Conservation (phyloP, 2,113 vertebrate species). For the Myrmophylax atrothorax region DNA sequence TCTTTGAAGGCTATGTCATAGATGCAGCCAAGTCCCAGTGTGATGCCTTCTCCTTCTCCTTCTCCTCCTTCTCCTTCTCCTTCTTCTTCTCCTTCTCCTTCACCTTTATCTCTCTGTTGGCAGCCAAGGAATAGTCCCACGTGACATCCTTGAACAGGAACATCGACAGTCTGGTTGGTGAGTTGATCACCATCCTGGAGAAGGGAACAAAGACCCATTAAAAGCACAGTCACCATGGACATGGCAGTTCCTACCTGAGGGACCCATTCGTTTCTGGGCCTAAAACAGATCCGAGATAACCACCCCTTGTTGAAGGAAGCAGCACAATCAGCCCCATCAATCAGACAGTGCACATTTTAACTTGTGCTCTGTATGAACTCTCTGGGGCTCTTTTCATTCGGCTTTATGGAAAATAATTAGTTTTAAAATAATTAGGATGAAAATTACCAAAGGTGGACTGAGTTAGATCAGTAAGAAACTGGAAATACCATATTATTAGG, state of each 20-base stretch:
- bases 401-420: neutral
- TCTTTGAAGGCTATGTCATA: neutral
- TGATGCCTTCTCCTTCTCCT: no score
- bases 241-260: neutral
- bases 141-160: constrained; percentile 80
- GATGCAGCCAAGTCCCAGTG: neutral
- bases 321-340: neutral
- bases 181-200: constrained; percentile 85
- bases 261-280: neutral
- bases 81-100: neutral
- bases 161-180: constrained; percentile 66
- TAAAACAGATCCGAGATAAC: neutral
- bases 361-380: neutral
- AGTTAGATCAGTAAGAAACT: neutral
- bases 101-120: neutral
- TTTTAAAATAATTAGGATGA: neutral
- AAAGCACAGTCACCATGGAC: neutral
- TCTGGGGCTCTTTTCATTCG: neutral
- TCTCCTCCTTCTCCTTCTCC: no score
- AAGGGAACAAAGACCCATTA: neutral
- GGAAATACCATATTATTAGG: fast-evolving
- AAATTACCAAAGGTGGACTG: neutral
- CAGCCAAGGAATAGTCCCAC: constrained; percentile 76
- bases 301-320: neutral
- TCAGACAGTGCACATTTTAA: neutral